Evolutionary conservation across 2,113 vertebrate species (phyloP), one percentile per base, ranked within the genome.

Genomic region (Genyomyrus donnyi): DNA sequence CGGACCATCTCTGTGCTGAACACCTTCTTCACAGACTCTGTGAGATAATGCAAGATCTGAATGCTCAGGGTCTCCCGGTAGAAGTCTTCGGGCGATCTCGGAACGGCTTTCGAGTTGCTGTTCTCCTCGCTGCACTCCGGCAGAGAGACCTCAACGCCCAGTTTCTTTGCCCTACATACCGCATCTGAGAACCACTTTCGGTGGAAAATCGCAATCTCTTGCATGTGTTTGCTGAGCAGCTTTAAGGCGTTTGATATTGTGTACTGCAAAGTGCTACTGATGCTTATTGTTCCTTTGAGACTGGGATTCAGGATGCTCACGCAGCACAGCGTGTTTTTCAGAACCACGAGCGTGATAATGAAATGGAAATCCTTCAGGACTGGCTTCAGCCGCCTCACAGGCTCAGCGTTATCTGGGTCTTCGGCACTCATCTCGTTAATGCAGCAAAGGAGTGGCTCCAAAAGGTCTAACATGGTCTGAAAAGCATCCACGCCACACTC

Each of bases 171-270:
- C 31, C 96, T 92, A 58, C 94, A 92, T n/a, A 95, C 92, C 3
- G 96, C 96, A 31, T 96, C 96, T 0, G 96, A 95, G 89, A 95
- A 95, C 96, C 96, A 96, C 31, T 96, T 96, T 80, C 95, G 94
- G 93, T 96, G 95, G 88, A 95, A 95, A 91, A 96, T 95, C 45
- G 94, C 92, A 7, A 96, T 95, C 90, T 96, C 96, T 91, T 96
- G 95, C 92, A 96, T 93, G 90, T 96, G 95, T 92, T 96, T 96
- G 94, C 92, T 96, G 49, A 96, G 95, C 93, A 96, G 94, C 92
- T 96, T 96, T 94, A 96, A 95, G 95, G 96, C 96, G 91, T 96
- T 96, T 66, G 96, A 96, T 91, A 96, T 96, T 5, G 95, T 96
- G 92, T 96, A 96, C 93, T 96, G 96, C 92, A 96, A 91, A 9